Evolutionary conservation across 53 echinoderm and acorn worm genomes (phyloP).

Genomic region (Hippasteria phrygiana): DNA sequence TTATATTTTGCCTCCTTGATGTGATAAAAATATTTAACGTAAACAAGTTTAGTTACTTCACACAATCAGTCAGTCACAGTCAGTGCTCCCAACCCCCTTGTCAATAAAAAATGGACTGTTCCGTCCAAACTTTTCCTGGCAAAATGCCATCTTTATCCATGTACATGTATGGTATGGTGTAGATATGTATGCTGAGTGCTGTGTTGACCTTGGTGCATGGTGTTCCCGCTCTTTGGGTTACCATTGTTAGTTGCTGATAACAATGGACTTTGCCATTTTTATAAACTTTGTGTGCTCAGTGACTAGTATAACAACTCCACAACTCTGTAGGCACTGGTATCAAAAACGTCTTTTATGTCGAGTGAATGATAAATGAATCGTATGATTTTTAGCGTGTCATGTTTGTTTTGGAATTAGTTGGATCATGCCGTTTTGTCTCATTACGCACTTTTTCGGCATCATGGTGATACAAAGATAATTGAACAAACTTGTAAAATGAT

Average conservation of each 20-base stretch:
- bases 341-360: too few relatives aligned
- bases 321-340: neutral
- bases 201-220: conserved; percentile 6
- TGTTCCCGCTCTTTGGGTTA: conserved; percentile 18
- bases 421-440: neutral
- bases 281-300: too few relatives aligned
- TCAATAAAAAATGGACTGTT: neutral
- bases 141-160: conserved; percentile 32
- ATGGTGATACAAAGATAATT: neutral
- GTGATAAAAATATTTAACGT: conserved; percentile 20
- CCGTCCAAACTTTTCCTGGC: conserved; percentile 50
- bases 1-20: neutral
- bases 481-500: neutral
- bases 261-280: neutral
- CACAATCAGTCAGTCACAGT: neutral
- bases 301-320: neutral
- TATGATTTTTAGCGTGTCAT: neutral
- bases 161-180: neutral
- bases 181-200: neutral
- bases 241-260: conserved; percentile 26
- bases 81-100: neutral
- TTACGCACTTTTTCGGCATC: neutral
- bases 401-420: neutral
- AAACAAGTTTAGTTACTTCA: conserved; percentile 36
- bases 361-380: neutral